Evolutionary conservation across 2,888 invertebrate genomes (phyloP).

Genomic region (Ectobius pallidus): DNA sequence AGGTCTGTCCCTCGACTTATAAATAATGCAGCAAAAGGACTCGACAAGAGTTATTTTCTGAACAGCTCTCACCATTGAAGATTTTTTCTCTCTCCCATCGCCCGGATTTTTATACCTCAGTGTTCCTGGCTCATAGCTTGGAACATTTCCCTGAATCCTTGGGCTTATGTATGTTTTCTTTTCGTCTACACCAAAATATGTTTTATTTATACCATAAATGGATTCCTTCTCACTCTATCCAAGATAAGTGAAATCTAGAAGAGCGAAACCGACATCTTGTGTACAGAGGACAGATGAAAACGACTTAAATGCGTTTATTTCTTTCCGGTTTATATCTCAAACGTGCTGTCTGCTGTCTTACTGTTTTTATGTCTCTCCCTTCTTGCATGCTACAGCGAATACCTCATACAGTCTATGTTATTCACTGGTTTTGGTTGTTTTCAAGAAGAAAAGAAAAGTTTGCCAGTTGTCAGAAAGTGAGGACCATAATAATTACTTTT

Average conservation of each 20-base stretch:
- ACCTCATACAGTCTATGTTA: no score
- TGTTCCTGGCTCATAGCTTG: background rate
- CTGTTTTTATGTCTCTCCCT: no score
- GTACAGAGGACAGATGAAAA: background rate
- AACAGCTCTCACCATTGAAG: conserved; percentile 3
- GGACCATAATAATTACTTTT: no score
- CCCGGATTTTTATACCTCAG: conserved; percentile 7
- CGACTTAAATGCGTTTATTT: background rate
- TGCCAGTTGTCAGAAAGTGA: no score
- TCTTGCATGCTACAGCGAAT: no score
- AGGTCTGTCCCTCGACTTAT: conserved; percentile 7
- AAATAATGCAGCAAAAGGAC: conserved; percentile 20
- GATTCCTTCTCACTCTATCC: background rate
- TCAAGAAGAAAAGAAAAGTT: no score
- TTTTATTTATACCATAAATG: conserved; percentile 12
- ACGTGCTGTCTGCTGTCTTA: background rate
- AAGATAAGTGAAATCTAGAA: conserved; percentile 5
- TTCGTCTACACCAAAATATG: background rate
- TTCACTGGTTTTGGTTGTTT: no score
- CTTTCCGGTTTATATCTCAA: background rate
- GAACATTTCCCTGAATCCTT: background rate
- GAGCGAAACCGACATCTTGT: background rate
- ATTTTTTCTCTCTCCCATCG: background rate
- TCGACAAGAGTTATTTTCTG: background rate
- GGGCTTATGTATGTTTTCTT: background rate